Conservation (phyloP, 2,797 vertebrate species). For the Lophius americanus region DNA sequence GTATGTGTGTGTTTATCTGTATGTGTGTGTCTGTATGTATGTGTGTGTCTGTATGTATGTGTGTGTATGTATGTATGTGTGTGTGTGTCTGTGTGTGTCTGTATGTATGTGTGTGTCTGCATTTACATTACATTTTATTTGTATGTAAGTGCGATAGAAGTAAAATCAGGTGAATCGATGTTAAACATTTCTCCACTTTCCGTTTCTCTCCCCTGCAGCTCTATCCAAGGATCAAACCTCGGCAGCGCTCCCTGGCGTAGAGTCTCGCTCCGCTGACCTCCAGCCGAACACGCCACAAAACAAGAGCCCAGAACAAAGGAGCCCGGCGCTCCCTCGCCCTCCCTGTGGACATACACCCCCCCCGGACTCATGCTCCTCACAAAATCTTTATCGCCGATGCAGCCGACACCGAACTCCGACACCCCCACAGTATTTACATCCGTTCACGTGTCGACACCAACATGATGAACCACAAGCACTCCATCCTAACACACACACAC, state of each 20-base stretch:
- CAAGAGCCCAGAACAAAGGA: constrained; percentile 67
- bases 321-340: constrained; percentile 63
- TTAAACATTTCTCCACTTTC: neutral
- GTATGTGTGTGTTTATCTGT: too few species aligned
- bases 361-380: constrained; percentile 56
- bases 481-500: constrained; percentile 17
- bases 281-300: constrained; percentile 61
- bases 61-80: too few species aligned
- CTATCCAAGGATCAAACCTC: constrained; percentile 96
- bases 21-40: too few species aligned
- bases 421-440: constrained; percentile 40
- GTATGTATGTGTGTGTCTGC: too few species aligned
- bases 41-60: too few species aligned
- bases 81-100: rapidly evolving
- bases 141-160: too few species aligned
- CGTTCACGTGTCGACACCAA: constrained; percentile 36
- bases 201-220: constrained; percentile 80
- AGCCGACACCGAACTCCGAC: constrained; percentile 63
- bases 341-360: constrained; percentile 54
- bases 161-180: neutral
- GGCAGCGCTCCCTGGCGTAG: constrained; percentile 95
- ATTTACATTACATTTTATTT: too few species aligned
- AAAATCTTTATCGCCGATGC: constrained; percentile 58
- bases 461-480: constrained; percentile 54
- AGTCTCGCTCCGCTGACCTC: constrained; percentile 28